phyloP scores from a whole-genome alignment of 1,140 invertebrate genomes.

The Leguminivora glycinivorella region DNA sequence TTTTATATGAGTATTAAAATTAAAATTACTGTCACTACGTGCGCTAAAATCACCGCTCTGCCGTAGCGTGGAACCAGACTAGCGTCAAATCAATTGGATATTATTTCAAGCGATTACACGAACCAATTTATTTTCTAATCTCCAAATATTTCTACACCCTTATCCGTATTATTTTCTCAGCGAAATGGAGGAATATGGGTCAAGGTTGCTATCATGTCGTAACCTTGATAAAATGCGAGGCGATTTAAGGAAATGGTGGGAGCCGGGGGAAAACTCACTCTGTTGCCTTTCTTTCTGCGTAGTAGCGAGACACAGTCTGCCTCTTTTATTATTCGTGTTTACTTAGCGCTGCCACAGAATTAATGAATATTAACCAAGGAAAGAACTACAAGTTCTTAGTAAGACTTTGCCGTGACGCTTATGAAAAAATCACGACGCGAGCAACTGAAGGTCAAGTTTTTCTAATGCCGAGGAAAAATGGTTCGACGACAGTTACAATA shows the following conservation, averaged over 20 bases:
- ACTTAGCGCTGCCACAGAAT: not conserved
- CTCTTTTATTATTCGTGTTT: not conserved
- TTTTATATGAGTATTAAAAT: not conserved
- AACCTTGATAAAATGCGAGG: constrained; percentile 24
- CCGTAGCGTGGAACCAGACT: not conserved
- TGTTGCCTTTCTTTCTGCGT: not conserved
- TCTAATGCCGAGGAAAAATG: constrained; percentile 13
- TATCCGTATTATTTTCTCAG: not conserved
- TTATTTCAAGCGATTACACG: not conserved
- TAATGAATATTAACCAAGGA: constrained; percentile 9
- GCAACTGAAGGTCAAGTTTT: constrained; percentile 4
- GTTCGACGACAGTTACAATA: not conserved
- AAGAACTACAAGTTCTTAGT: not conserved
- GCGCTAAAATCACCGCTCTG: not conserved
- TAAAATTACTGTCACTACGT: not conserved
- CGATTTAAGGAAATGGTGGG: constrained; percentile 4
- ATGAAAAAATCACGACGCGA: constrained; percentile 11
- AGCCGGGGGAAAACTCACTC: not conserved
- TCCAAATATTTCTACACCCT: not conserved
- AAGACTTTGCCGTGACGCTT: constrained; percentile 2
- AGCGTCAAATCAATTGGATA: not conserved
- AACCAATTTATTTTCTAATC: constrained; percentile 22
- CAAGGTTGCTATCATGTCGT: constrained; percentile 18
- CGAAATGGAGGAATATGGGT: constrained; percentile 1
- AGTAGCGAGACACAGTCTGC: not conserved